Percentiles rank a stretch among this genome's conserved stretches.
Conservation (phyloP, 2,888 invertebrate species). For the Leptinotarsa juncta region DNA sequence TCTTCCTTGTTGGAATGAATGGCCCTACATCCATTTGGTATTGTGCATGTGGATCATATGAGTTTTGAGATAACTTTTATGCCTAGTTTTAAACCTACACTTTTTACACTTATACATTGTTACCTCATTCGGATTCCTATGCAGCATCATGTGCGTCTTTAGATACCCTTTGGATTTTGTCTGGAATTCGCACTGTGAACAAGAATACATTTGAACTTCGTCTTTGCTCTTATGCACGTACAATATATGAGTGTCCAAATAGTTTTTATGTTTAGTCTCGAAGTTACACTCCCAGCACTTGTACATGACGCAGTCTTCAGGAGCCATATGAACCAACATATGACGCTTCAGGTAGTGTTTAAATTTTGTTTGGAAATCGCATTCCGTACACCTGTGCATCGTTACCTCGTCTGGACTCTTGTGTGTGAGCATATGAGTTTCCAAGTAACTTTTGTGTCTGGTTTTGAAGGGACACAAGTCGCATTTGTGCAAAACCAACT, state of each 20-base stretch:
- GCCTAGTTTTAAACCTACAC: conserved; percentile 48
- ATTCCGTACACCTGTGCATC: conserved; percentile 44
- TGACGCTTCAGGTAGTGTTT: conserved; percentile 49
- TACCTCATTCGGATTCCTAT: conserved; percentile 45
- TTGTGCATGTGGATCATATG: conserved; percentile 46
- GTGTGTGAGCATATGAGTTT: conserved; percentile 49
- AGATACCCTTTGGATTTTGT: conserved; percentile 50
- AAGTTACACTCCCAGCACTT: conserved; percentile 47
- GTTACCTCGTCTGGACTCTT: conserved; percentile 47
- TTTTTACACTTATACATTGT: conserved; percentile 48
- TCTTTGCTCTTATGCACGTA: conserved; percentile 45
- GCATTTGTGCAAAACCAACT: conserved; percentile 40
- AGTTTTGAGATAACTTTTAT: conserved; percentile 49
- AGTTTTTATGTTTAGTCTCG: conserved; percentile 49
- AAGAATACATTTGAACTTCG: conserved; percentile 46
- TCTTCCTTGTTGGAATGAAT: neutral
- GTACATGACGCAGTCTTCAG: conserved; percentile 46
- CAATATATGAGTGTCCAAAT: conserved; percentile 46
- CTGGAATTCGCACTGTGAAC: conserved; percentile 45
- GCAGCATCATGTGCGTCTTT: conserved; percentile 49
- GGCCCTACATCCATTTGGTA: conserved; percentile 34
- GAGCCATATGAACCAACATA: conserved; percentile 44
- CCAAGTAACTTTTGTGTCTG: conserved; percentile 48
- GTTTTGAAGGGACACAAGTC: conserved; percentile 47
- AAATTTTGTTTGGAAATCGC: conserved; percentile 47